These are phyloP conservation scores for Portunus trituberculatus DNA, from an alignment of 1,140 invertebrate genomes.

Conservation along the genomic window DNA sequence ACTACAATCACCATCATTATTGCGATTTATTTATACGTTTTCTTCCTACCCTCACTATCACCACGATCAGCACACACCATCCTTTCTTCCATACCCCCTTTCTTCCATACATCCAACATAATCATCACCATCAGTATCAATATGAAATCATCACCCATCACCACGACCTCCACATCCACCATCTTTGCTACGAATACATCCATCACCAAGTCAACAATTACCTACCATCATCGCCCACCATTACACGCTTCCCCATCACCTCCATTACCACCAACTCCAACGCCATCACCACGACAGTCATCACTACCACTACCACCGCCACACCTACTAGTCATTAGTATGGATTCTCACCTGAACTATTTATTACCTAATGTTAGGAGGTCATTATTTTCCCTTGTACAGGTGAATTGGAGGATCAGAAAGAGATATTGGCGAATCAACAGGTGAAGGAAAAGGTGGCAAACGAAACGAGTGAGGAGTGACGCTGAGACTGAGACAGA, in stretches of 20 bases:
- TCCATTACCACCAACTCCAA: neutral
- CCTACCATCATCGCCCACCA: neutral
- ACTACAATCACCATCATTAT: too few species aligned
- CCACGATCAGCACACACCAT: too few species aligned
- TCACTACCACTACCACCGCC: neutral
- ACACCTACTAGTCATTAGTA: neutral
- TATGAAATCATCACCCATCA: neutral
- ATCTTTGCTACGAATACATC: neutral
- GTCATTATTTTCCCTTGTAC: neutral
- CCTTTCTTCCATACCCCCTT: too few species aligned
- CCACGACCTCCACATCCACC: neutral
- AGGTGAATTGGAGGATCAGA: neutral
- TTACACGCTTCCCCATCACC: neutral
- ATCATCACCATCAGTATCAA: too few species aligned
- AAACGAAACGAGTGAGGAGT: too few species aligned
- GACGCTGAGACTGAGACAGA: too few species aligned
- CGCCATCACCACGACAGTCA: neutral
- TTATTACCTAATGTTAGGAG: neutral
- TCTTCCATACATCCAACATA: too few species aligned
- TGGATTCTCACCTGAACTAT: neutral
- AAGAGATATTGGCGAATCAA: neutral
- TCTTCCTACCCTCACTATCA: too few species aligned
- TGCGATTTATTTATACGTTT: too few species aligned
- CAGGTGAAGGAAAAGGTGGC: too few species aligned
- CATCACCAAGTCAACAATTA: neutral